phyloP scores from a whole-genome alignment of 2,797 vertebrate species.

The Cercopithecus petaurista region DNA sequence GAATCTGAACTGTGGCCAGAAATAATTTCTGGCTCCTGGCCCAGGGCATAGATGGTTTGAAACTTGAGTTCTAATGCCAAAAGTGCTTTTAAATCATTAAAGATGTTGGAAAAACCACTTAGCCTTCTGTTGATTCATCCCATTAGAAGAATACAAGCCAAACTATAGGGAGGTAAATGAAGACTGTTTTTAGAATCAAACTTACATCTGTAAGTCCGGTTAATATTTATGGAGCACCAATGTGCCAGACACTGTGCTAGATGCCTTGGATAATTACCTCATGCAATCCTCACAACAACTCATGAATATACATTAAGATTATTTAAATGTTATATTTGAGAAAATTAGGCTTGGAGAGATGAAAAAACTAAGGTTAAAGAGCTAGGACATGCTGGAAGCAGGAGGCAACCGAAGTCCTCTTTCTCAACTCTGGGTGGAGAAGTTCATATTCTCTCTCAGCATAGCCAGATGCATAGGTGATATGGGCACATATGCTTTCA shows the following conservation, averaged over 20 bases:
- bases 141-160: background rate
- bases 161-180: background rate
- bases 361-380: background rate
- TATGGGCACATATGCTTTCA: background rate
- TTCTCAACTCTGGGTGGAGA: background rate
- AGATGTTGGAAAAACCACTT: slow-evolving; percentile 36
- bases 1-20: slow-evolving; percentile 17
- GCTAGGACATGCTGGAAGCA: background rate
- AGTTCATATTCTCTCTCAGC: background rate
- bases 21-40: slow-evolving; percentile 20
- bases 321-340: background rate
- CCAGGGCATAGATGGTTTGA: background rate
- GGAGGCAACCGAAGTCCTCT: background rate
- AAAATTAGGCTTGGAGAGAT: background rate
- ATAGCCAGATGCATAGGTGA: background rate
- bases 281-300: slow-evolving; percentile 2
- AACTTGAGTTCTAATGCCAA: slow-evolving; percentile 49
- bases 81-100: slow-evolving; percentile 61
- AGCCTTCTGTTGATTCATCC: background rate
- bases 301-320: background rate
- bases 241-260: background rate
- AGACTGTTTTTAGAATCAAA: slow-evolving; percentile 3
- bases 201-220: background rate
- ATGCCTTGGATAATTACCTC: background rate
- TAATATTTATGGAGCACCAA: slow-evolving; percentile 46